Evolutionary conservation across 2,113 vertebrate genomes (phyloP), one percentile per base, ranked within the genome.

Genomic region (Jaculus jaculus): DNA sequence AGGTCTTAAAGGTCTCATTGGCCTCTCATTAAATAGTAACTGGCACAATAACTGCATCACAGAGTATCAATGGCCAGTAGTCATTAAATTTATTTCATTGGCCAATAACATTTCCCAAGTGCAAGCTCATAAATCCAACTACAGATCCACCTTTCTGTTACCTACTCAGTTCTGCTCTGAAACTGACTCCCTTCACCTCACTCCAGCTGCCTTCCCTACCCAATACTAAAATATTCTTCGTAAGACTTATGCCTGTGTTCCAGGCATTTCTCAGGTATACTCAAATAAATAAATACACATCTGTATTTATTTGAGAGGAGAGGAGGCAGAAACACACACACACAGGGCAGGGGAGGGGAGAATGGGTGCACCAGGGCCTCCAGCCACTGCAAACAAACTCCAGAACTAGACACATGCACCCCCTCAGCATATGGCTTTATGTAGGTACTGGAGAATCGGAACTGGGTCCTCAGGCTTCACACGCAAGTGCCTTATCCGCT

Each of bases 41-140:
- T 69, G 39, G 26, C 42, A 69, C 26, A 39, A 2, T 24, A 71
- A 71, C 42, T 18, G 0, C 5, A 80, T 28, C 78, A 73, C 15
- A 83, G 8, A 18, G 9, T 39, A 80, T 10, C 74, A 66, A 18
- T 7, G 15, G 47, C 37, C 81, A 54, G 1, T 2, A 54, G 26
- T 47, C 12, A 60, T n/a, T 89, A 79, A 42, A 39, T 58, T 73
- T 30, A 63, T 61, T 92, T 93, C 91, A 96, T 1, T 89, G 37
- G 77, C 73, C 54, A 73, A 23, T 87, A 87, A 93, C 28, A 77
- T 58, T 81, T 88, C 69, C 77, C 21, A 72, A 86, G 18, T 24
- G 32, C 24, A 0, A 0, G 84, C 71, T 91, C 79, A 92, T 47
- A 95, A 79, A 80, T n/a, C 11, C 37, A 12, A 71, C 23, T 32